Conservation (phyloP, 1,140 invertebrate genomes). For the Paraescarpia echinospica region DNA sequence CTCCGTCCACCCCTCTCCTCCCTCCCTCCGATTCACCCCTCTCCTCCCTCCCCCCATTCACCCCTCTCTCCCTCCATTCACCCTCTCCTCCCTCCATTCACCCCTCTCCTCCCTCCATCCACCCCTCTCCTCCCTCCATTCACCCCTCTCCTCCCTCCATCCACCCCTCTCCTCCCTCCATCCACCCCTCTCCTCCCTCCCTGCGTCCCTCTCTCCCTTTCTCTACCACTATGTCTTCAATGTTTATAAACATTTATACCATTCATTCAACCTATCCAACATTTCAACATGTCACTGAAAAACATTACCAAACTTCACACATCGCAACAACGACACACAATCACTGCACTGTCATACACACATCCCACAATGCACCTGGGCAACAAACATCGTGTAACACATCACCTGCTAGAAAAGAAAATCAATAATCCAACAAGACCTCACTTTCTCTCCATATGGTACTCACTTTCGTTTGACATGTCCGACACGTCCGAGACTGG, state of each 20-base stretch:
- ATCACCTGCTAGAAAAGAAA: background rate
- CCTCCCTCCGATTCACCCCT: background rate
- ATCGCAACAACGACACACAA: background rate
- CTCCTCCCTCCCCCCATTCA: background rate
- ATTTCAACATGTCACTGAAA: background rate
- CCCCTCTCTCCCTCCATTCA: background rate
- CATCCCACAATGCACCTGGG: background rate
- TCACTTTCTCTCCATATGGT: background rate
- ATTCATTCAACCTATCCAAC: background rate
- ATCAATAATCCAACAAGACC: background rate
- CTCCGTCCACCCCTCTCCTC: background rate
- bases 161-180: background rate
- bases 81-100: background rate
- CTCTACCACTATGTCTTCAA: background rate
- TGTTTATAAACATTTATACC: background rate
- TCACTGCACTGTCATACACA: background rate
- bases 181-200: background rate
- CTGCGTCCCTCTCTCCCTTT: background rate
- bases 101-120: background rate
- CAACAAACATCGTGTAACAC: background rate
- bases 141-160: too few relatives aligned
- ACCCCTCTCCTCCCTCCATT: too few relatives aligned
- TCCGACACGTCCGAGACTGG: conserved; percentile 18
- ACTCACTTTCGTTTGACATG: conserved; percentile 4
- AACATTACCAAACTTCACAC: background rate